phyloP scores from a whole-genome alignment of 2,113 vertebrate species.

The Pteruthius melanotis region DNA sequence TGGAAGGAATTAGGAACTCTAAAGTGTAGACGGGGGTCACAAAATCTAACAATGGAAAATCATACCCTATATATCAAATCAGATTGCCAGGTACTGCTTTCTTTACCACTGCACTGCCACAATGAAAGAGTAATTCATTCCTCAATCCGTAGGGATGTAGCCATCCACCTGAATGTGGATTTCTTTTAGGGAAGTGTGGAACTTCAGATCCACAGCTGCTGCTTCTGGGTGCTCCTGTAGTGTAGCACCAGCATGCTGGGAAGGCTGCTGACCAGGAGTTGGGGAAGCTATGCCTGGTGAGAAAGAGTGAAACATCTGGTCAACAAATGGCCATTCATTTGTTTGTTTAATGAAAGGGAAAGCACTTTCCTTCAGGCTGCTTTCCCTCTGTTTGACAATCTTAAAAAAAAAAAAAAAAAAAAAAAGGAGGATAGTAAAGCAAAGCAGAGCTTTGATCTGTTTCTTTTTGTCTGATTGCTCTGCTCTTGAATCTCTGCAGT shows the following conservation, averaged over 20 bases:
- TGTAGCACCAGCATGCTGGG: neutral
- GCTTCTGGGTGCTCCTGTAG: neutral
- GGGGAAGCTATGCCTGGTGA: neutral
- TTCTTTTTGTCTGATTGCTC: neutral
- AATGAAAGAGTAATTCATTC: neutral
- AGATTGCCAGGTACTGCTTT: neutral
- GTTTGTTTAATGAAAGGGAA: neutral
- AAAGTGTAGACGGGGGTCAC: neutral
- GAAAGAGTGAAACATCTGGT: neutral
- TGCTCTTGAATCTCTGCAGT: neutral
- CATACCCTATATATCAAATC: neutral
- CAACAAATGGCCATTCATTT: neutral
- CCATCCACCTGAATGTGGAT: neutral
- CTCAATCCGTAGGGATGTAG: rapidly evolving
- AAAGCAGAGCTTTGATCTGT: neutral
- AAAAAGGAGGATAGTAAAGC: neutral
- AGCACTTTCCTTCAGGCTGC: neutral
- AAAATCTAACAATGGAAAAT: neutral
- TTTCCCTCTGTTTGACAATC: neutral
- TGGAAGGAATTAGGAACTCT: neutral
- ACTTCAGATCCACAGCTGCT: neutral
- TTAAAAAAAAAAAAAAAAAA: neutral
- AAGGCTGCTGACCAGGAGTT: neutral
- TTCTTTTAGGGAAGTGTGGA: neutral
- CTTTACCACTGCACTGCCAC: neutral